Evolutionary conservation across 2,888 invertebrate species (phyloP).

Genomic region (Epinotia nisella): DNA sequence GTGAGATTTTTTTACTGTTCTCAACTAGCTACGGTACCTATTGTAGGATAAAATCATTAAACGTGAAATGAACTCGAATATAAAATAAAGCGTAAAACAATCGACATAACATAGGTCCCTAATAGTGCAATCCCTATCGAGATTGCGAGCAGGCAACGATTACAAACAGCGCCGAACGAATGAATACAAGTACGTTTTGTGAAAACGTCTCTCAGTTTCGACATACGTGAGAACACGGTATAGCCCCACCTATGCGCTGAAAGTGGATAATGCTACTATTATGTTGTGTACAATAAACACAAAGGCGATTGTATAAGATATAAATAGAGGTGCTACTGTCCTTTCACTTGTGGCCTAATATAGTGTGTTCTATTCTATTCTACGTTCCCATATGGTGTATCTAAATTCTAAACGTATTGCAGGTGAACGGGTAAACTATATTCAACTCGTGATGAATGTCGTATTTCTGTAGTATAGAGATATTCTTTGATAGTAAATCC

Average conservation of each 20-base stretch:
- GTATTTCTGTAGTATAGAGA: neutral
- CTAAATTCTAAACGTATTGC: neutral
- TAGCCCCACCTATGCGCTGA: constrained; percentile 24
- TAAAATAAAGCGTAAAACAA: constrained; percentile 42
- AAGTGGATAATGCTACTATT: constrained; percentile 40
- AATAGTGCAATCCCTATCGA: constrained; percentile 57
- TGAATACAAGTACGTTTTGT: constrained; percentile 62
- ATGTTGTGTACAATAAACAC: constrained; percentile 30
- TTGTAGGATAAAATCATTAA: neutral
- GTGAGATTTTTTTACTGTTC: too few species aligned
- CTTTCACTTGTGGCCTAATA: constrained; percentile 27
- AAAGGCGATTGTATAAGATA: constrained; percentile 30
- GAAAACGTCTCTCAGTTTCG: constrained; percentile 66
- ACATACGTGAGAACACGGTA: constrained; percentile 50
- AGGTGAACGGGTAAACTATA: neutral
- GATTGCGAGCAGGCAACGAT: constrained; percentile 66
- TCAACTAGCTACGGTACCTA: neutral
- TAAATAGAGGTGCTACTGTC: constrained; percentile 23
- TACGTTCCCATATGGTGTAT: neutral
- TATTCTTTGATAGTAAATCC: neutral
- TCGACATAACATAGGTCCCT: constrained; percentile 47
- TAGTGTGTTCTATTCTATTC: neutral
- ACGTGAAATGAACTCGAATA: neutral
- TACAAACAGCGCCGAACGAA: constrained; percentile 72
- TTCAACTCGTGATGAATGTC: neutral